Conservation (phyloP, 2,797 vertebrate genomes). For the Tinamus major region DNA sequence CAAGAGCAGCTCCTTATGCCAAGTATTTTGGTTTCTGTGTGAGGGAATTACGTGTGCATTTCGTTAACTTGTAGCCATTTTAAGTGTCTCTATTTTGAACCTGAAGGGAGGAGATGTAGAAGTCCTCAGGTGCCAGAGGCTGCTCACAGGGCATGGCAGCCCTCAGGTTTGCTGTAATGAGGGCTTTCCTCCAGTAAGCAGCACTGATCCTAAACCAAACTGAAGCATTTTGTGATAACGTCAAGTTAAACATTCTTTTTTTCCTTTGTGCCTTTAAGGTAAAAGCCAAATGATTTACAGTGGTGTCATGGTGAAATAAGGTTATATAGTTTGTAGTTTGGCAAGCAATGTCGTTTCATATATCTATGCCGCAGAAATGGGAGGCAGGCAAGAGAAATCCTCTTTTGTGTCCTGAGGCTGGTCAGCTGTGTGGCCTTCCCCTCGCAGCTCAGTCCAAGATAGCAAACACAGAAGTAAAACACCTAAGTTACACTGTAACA, state of each 20-base stretch:
- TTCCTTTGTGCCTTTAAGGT: background rate
- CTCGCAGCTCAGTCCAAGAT: background rate
- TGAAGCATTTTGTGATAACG: background rate
- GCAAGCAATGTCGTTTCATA: accelerated
- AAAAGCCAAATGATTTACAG: accelerated
- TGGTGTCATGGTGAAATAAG: accelerated
- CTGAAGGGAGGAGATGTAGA: background rate
- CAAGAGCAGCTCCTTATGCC: background rate
- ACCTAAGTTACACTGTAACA: accelerated
- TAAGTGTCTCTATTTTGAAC: background rate
- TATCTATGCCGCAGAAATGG: accelerated
- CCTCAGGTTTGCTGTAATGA: background rate
- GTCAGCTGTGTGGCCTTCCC: background rate
- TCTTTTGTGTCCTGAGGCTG: background rate
- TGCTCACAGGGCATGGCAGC: background rate
- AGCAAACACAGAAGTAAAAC: no score
- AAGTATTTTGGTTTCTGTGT: background rate
- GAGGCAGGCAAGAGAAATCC: background rate
- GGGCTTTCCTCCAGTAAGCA: background rate
- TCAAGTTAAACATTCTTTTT: no score
- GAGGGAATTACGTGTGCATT: background rate
- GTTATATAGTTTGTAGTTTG: background rate
- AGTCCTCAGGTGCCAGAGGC: background rate
- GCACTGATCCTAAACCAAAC: background rate
- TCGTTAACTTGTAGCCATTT: background rate